Evolutionary conservation across 2,113 vertebrate species (phyloP).

Genomic region (Neolamprologus falcicula): DNA sequence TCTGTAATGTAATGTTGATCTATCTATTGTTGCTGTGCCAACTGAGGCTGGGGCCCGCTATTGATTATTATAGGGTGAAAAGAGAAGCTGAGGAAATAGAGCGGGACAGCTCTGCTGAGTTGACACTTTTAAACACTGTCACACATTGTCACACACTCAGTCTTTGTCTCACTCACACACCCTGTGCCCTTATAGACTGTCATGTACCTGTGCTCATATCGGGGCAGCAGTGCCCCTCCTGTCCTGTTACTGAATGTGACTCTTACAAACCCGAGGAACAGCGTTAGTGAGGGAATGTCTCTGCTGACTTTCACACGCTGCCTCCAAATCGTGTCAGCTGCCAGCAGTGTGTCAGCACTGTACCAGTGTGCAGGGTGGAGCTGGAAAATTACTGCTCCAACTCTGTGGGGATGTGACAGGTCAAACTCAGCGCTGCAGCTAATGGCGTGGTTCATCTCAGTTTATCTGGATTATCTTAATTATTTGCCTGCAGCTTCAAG

Average conservation of each 20-base stretch:
- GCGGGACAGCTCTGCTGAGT: conserved; percentile 52
- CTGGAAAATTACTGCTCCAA: conserved; percentile 10
- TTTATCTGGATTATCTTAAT: background rate
- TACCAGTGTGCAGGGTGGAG: background rate
- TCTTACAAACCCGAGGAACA: background rate
- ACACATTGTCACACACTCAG: background rate
- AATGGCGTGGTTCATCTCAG: background rate
- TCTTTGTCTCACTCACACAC: background rate
- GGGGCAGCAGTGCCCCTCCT: background rate
- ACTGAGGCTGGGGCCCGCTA: conserved; percentile 1
- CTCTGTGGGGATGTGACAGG: conserved; percentile 5
- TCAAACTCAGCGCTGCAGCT: conserved; percentile 1
- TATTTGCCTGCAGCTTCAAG: background rate
- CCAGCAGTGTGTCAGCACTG: conserved; percentile 40
- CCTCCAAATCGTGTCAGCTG: conserved; percentile 10
- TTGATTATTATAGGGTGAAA: conserved; percentile 46
- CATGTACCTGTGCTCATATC: background rate
- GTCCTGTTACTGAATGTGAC: conserved; percentile 1
- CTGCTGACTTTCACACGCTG: conserved; percentile 29
- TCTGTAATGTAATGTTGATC: conserved; percentile 58
- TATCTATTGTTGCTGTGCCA: conserved; percentile 38
- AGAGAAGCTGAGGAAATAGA: conserved; percentile 48
- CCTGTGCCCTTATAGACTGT: background rate
- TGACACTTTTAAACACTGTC: conserved; percentile 27
- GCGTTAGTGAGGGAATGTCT: background rate